Base-by-base conservation (phyloP, 1,140 invertebrate species). In the Drosophila varians region DNA sequence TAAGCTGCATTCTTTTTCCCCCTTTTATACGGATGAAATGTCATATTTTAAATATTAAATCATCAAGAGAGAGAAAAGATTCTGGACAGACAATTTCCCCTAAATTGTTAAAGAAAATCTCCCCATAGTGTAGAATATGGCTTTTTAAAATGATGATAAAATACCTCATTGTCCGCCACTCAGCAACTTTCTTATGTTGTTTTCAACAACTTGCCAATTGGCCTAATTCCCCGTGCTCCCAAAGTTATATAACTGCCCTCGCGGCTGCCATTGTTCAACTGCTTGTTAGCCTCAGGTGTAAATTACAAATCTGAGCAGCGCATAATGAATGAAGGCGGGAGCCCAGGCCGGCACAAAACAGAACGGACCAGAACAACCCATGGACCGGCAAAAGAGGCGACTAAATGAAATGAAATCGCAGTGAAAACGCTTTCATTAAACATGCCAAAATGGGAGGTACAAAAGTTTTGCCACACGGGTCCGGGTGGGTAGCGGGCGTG, bases 371-470 rank as follows among this genome's bases (percentile, higher is more conserved):
- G 36, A 38, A 16, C 36, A 12, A 40, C 21, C 55, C 21, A 45
- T 62, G 68, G 48, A 49, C 65, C 68, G 48, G 47, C 56, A 60
- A 72, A 84, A 56, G 66, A 78, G 68, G 77, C 74, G 77, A 43
- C 80, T 74, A 86, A 86, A 86, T 80, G 80, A 87, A 86, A 86
- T 86, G 80, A 86, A 86, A 86, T 87, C 82, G 80, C 58, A 80
- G 82, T 74, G 80, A 86, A 86, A 86, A 87, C 69, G 80, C 76
- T 86, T 87, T 73, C 82, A 77, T 86, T 86, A 87, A 65, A 55
- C 66, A 74, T 71, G 76, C 62, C 76, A 36, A 55, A 51, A 56
- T 57, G 66, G 52, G 38, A 54, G 75, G 43, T 47, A 49, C 61
- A 73, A 86, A 84, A 77, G 54, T 86, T 86, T 83, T 66, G 18